These are phyloP conservation scores for Amniataba percoides DNA, from an alignment of 2,797 vertebrate species.

Conservation along the genomic window DNA sequence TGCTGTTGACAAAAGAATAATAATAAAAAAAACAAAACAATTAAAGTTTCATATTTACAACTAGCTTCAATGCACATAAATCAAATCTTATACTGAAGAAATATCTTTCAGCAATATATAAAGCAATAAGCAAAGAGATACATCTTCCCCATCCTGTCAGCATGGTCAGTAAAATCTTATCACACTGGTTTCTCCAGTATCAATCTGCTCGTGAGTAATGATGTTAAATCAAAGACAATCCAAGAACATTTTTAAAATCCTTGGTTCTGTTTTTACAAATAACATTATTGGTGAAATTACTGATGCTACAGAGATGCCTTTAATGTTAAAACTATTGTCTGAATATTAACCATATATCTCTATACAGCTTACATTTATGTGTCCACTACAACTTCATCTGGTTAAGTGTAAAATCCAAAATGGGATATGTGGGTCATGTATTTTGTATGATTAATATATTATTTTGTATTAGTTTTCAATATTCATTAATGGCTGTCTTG, in stretches of 20 bases:
- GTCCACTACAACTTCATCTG: background rate
- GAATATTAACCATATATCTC: background rate
- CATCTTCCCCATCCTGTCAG: background rate
- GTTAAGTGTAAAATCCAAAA: background rate
- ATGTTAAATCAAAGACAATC: background rate
- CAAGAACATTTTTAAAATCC: background rate
- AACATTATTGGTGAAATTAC: background rate
- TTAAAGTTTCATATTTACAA: conserved; percentile 1
- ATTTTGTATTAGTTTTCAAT: background rate
- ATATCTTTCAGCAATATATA: background rate
- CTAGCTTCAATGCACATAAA: background rate
- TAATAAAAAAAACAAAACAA: background rate
- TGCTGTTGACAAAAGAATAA: conserved; percentile 5
- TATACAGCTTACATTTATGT: background rate
- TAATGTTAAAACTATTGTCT: background rate
- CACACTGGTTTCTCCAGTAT: background rate
- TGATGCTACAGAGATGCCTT: background rate
- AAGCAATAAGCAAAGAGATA: background rate
- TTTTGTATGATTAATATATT: background rate
- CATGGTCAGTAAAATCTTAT: background rate
- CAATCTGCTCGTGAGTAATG: background rate
- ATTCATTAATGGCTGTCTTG: background rate
- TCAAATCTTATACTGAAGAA: background rate
- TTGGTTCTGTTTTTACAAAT: background rate
- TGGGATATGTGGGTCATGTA: background rate